These are phyloP conservation scores for Umimayanthus chanpuru DNA, from an alignment of 92 coral and sea anemone genomes.

Conservation along the genomic window DNA sequence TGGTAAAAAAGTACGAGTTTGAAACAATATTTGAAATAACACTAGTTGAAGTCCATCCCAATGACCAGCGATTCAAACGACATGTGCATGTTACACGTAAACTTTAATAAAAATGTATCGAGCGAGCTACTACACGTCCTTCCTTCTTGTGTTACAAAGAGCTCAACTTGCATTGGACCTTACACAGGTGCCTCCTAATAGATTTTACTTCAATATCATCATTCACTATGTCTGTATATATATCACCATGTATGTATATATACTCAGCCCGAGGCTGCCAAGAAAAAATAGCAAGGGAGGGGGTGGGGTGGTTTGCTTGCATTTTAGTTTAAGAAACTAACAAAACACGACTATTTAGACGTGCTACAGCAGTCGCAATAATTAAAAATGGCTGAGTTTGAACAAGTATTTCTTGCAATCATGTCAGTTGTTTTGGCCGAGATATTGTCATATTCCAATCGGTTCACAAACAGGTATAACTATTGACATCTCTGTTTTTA, in stretches of 20 bases:
- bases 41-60: no score
- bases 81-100: neutral
- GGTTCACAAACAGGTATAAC: neutral
- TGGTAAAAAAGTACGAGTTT: no score
- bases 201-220: no score
- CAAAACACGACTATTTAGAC: neutral
- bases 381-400: no score
- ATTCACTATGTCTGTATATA: no score
- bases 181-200: neutral
- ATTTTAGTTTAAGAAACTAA: neutral
- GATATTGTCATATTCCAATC: neutral
- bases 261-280: neutral
- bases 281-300: no score
- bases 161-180: neutral
- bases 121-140: neutral
- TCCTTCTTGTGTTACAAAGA: neutral
- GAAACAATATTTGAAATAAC: no score
- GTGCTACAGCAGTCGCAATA: neutral
- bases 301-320: neutral
- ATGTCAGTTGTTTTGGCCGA: neutral
- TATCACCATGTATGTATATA: no score
- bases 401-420: neutral
- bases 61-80: no score
- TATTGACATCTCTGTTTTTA: no score
- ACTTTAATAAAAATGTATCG: conserved; percentile 31